Conservation (phyloP, 2,797 vertebrate species). For the Oreortyx pictus region DNA sequence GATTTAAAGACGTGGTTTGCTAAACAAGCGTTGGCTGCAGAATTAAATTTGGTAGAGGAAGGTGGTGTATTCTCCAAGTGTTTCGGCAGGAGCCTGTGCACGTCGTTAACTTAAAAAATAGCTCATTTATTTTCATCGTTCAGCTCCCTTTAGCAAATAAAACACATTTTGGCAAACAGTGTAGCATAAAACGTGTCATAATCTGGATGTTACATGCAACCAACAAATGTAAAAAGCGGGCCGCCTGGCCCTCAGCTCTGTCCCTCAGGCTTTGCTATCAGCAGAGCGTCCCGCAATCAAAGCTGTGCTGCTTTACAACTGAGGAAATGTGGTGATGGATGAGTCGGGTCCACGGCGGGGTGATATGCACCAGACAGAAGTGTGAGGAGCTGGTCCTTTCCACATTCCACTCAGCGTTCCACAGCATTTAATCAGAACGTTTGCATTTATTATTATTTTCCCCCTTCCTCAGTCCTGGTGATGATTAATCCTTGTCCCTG, state of each 20-base stretch:
- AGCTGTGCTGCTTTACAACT: background rate
- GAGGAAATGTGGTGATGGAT: background rate
- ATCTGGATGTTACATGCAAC: background rate
- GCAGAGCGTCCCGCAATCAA: background rate
- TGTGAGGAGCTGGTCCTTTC: conserved; percentile 6
- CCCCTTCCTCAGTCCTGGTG: background rate
- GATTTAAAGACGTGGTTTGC: background rate
- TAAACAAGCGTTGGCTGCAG: background rate
- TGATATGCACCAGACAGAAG: background rate
- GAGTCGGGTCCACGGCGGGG: background rate
- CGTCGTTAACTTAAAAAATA: background rate
- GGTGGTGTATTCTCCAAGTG: background rate
- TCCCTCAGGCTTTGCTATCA: background rate
- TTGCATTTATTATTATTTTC: conserved; percentile 60
- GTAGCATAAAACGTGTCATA: background rate
- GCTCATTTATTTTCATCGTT: conserved; percentile 16
- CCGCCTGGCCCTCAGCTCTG: background rate
- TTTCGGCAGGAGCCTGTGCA: background rate
- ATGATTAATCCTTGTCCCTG: conserved; percentile 24
- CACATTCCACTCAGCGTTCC: background rate
- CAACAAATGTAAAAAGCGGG: background rate
- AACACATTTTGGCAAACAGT: background rate
- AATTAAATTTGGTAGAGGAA: conserved; percentile 1
- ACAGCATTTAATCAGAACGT: conserved; percentile 15
- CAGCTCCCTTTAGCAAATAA: background rate